phyloP scores from a whole-genome alignment of 2,113 vertebrate species.

The Oryzias melastigma region DNA sequence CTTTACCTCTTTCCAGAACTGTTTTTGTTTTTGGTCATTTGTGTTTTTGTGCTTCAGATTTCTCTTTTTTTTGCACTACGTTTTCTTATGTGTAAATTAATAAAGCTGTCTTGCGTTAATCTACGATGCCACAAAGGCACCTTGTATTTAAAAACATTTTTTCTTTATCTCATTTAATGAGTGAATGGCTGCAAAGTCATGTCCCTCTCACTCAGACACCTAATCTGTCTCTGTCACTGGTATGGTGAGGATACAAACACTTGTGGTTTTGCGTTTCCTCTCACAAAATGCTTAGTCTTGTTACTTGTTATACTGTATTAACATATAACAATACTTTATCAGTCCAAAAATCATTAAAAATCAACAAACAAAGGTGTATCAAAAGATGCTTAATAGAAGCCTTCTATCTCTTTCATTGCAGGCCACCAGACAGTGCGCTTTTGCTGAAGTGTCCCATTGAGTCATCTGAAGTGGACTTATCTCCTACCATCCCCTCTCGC shows the following conservation, averaged over 20 bases:
- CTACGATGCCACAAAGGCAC: too few species aligned
- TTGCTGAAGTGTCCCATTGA: slow-evolving; percentile 58
- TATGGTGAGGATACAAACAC: slow-evolving; percentile 12
- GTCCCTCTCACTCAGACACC: slow-evolving; percentile 66
- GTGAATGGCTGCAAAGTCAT: slow-evolving; percentile 67
- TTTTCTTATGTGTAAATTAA: too few species aligned
- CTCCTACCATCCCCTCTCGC: slow-evolving; percentile 28
- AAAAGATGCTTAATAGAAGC: slow-evolving; percentile 4
- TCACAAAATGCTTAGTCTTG: slow-evolving; percentile 1
- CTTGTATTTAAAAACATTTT: slow-evolving; percentile 14
- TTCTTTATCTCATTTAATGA: slow-evolving; percentile 67
- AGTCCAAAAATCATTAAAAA: neutral
- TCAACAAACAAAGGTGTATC: neutral
- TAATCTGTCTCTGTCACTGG: slow-evolving; percentile 64
- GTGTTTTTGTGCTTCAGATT: too few species aligned
- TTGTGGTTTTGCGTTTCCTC: neutral
- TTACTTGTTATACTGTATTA: neutral
- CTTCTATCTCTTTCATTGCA: slow-evolving; percentile 14
- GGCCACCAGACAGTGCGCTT: slow-evolving; percentile 30
- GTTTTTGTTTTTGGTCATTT: too few species aligned
- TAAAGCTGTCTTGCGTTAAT: too few species aligned
- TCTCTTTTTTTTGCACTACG: too few species aligned
- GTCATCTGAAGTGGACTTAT: slow-evolving; percentile 62
- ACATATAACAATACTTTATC: neutral
- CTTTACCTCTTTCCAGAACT: too few species aligned